Conservation (phyloP, 2,113 vertebrate genomes). For the Rhineura floridana region DNA sequence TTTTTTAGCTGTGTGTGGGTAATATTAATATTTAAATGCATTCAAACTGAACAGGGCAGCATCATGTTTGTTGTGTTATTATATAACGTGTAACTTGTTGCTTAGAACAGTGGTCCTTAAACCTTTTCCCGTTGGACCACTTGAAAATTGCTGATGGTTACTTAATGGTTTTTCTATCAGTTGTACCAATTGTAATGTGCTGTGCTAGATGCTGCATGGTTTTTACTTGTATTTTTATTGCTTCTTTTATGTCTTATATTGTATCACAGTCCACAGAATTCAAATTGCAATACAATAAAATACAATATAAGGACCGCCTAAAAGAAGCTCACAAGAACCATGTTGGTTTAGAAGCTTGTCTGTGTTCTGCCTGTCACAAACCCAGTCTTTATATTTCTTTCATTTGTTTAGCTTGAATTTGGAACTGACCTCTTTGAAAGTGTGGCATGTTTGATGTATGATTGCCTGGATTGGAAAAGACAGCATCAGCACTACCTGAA, state of each 20-base stretch:
- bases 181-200: too few relatives aligned
- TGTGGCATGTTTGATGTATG: constrained; percentile 87
- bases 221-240: too few relatives aligned
- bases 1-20: not conserved
- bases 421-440: constrained; percentile 84
- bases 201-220: too few relatives aligned
- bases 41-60: not conserved
- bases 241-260: too few relatives aligned
- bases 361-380: not conserved
- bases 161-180: too few relatives aligned
- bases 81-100: not conserved
- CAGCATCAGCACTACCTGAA: constrained; percentile 86
- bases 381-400: constrained; percentile 23
- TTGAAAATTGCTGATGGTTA: too few relatives aligned
- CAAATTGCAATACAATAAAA: too few relatives aligned
- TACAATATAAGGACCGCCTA: too few relatives aligned
- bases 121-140: too few relatives aligned
- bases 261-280: too few relatives aligned
- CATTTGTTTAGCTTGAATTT: constrained; percentile 72
- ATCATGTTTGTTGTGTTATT: not conserved
- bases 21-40: not conserved
- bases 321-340: too few relatives aligned
- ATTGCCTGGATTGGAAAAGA: constrained; percentile 85
- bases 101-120: too few relatives aligned
- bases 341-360: not conserved